Evolutionary conservation across 2,113 vertebrate genomes (phyloP), one percentile per base, ranked within the genome.

Genomic region (Aegypius monachus): DNA sequence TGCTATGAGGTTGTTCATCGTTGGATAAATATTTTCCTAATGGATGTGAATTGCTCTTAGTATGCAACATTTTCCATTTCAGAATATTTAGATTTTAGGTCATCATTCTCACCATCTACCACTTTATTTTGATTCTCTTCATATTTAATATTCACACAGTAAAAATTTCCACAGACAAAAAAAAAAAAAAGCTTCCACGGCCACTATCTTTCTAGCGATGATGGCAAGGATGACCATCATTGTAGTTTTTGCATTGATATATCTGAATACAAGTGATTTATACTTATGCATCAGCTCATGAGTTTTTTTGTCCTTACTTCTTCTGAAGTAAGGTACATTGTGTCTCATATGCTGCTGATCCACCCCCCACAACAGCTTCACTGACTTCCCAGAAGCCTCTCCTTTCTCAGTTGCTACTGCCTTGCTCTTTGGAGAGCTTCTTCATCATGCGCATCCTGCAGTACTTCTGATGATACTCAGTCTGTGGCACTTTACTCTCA

Each of bases 221-320:
- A 70, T 43, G 26, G 43, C 45, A 55, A 0, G 0, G 34, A 61
- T 83, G 27, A 50, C 16, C 22, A 16, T 22, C 6, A 67, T 0
- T 58, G 63, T 15, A 38, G n/a, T 62, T 45, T 71, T 58, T 66
- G 21, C 50, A 62, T 4, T 62, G 31, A 34, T 40, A 2, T 8
- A 48, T 8, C 55, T 62, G 42, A 66, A 89, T 17, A 43, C 9
- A 53, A 45, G 15, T 23, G 55, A 78, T 68, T 52, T 40, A 45
- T 9, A 52, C 7, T 70, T 58, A 61, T 25, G 36, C 21, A 42
- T 73, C 36, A 63, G 58, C 40, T 63, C 10, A 34, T 16, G 34
- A 81, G 2, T 7, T 36, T 43, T 74, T 88, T 59, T 48, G 45
- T 66, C 23, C 25, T 61, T 45, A 71, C 43, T 7, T 88, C 59